Conservation (phyloP, 2,888 invertebrate genomes). For the Rhopalosiphum nymphaeae region DNA sequence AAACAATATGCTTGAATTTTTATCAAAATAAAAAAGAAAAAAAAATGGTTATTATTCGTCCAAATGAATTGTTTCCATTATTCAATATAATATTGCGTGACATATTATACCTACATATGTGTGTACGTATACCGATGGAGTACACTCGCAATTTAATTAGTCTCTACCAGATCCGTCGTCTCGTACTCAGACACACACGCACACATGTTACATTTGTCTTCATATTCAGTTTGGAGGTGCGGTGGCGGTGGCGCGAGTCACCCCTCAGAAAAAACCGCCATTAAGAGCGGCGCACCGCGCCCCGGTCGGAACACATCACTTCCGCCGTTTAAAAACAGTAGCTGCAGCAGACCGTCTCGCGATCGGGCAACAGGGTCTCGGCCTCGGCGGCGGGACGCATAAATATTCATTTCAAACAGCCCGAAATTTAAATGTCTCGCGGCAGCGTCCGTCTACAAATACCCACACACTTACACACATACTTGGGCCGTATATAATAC, state of each 20-base stretch:
- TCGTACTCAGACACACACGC: background rate
- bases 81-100: background rate
- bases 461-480: background rate
- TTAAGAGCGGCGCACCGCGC: slow-evolving; percentile 20
- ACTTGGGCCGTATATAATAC: background rate
- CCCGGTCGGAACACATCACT: slow-evolving; percentile 50
- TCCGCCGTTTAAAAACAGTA: slow-evolving; percentile 60
- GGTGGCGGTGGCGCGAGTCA: background rate
- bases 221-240: background rate
- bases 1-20: background rate
- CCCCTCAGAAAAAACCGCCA: slow-evolving; percentile 37
- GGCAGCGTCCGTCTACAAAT: background rate
- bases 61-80: background rate
- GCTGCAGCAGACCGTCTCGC: slow-evolving; percentile 44
- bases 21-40: background rate
- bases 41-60: background rate
- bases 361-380: slow-evolving; percentile 1
- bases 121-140: background rate
- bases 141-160: background rate
- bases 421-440: slow-evolving; percentile 26
- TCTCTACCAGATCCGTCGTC: background rate
- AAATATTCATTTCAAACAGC: slow-evolving; percentile 44
- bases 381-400: slow-evolving; percentile 14
- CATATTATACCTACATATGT: background rate
- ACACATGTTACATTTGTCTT: background rate